Evolutionary conservation across 1,140 invertebrate species (phyloP).

Genomic region (Nebria ingens): DNA sequence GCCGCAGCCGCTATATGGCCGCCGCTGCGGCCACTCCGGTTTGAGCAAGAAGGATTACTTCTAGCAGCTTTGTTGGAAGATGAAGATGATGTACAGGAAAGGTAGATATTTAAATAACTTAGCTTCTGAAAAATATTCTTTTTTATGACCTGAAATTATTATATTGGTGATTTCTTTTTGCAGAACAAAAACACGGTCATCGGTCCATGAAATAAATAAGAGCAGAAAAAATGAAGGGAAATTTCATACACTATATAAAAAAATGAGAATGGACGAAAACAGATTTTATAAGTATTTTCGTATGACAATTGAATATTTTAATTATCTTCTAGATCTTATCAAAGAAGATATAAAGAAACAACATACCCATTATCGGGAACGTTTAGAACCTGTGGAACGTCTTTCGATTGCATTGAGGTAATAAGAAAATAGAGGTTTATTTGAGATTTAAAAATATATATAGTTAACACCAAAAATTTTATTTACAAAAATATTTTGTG

Average conservation of each 20-base stretch:
- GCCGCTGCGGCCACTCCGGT: not conserved
- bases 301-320: not conserved
- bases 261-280: not conserved
- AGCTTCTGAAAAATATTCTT: not conserved
- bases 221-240: not conserved
- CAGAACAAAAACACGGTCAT: not conserved
- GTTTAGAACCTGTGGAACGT: not conserved
- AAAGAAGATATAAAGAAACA: not conserved
- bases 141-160: not conserved
- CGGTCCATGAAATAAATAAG: not conserved
- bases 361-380: not conserved
- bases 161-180: not conserved
- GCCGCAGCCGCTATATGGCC: not conserved
- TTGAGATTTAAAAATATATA: not conserved
- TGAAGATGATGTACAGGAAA: not conserved
- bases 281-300: not conserved
- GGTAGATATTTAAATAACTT: not conserved
- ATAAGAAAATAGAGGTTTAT: not conserved
- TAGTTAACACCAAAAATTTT: not conserved
- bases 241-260: not conserved
- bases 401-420: not conserved
- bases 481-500: not conserved
- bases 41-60: not conserved
- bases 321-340: not conserved
- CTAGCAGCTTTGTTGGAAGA: not conserved